These are phyloP conservation scores for Brachionus rubens DNA, from an alignment of 1,140 invertebrate species.

Conservation along the genomic window DNA sequence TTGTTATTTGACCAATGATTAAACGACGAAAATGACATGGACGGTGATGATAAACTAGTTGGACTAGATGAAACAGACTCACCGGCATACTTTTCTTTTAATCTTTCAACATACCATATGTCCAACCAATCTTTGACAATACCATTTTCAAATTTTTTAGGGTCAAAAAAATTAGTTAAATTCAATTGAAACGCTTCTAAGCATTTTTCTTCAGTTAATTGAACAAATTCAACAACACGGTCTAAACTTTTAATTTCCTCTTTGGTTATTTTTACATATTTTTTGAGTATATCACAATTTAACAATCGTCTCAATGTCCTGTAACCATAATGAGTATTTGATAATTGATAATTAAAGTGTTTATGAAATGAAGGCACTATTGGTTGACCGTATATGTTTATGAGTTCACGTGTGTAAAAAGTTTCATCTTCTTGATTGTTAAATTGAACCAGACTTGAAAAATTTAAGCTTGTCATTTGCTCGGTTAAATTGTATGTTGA, in stretches of 20 bases:
- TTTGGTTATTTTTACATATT: slow-evolving; percentile 37
- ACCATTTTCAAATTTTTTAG: slow-evolving; percentile 36
- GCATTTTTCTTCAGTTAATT: slow-evolving; percentile 26
- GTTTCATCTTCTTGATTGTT: slow-evolving; percentile 44
- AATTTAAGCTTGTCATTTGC: not conserved
- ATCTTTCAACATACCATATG: slow-evolving; percentile 41
- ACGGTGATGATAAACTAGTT: not conserved
- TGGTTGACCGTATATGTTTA: slow-evolving; percentile 41
- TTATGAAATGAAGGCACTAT: slow-evolving; percentile 45
- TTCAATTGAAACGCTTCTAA: slow-evolving; percentile 35
- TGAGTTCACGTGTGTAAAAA: slow-evolving; percentile 36
- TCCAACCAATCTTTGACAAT: slow-evolving; percentile 45
- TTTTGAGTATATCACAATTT: slow-evolving; percentile 42
- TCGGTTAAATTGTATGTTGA: not conserved
- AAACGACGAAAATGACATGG: slow-evolving; percentile 20
- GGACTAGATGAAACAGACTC: not conserved
- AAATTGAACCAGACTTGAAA: slow-evolving; percentile 10
- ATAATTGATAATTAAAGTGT: slow-evolving; percentile 42
- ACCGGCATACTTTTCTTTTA: slow-evolving; percentile 35
- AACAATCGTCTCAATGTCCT: slow-evolving; percentile 33
- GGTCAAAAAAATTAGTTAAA: slow-evolving; percentile 41
- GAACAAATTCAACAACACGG: slow-evolving; percentile 43
- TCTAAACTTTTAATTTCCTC: slow-evolving; percentile 38
- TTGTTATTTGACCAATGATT: slow-evolving; percentile 17
- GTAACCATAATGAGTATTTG: slow-evolving; percentile 42